Evolutionary conservation across 2,888 invertebrate genomes (phyloP), one percentile per base, ranked within the genome.

Genomic region (Drosophila algonquin): DNA sequence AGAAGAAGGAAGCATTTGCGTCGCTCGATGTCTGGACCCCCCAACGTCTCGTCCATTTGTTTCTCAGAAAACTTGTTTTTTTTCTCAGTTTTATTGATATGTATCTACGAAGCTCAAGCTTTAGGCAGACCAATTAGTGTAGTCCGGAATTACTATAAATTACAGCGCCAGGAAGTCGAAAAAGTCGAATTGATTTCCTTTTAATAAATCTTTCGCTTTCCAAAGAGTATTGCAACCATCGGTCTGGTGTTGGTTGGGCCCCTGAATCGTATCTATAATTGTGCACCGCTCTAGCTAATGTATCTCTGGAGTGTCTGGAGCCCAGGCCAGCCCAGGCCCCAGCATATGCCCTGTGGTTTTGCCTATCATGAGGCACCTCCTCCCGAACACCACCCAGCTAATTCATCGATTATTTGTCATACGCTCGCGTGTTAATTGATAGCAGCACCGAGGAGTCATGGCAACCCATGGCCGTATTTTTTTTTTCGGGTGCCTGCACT

Each of bases 371-470:
- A 21, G 21, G 7, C 6, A 48, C 55, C 21, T 32, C 65, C 24
- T 10, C 47, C 40, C 48, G 40, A 2, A n/a, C 56, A 24, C 24
- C 27, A 46, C 24, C 69, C 48, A 57, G 50, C n/a, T 44, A 32
- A 24, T 77, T 71, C 87, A 83, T 83, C 77, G 82, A 83, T 83
- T 83, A 81, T 84, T 87, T 84, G 64, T 79, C 62, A 73, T 68
- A 69, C 55, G 84, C 58, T 82, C 70, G 81, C 81, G 87, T 83
- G 80, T 82, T 84, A 84, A 87, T 87, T 84, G 88, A 82, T 82
- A 87, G 84, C 85, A 59, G 21, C 57, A 32, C 40, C 68, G 50
- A 50, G 50, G 51, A 67, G 75, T 70, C 76, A 82, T 79, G 87
- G 86, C 82, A 80, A 77, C 74, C 74, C 72, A 58, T 68, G 60